Conservation (phyloP, 2,113 vertebrate species). For the Addax nasomaculatus region DNA sequence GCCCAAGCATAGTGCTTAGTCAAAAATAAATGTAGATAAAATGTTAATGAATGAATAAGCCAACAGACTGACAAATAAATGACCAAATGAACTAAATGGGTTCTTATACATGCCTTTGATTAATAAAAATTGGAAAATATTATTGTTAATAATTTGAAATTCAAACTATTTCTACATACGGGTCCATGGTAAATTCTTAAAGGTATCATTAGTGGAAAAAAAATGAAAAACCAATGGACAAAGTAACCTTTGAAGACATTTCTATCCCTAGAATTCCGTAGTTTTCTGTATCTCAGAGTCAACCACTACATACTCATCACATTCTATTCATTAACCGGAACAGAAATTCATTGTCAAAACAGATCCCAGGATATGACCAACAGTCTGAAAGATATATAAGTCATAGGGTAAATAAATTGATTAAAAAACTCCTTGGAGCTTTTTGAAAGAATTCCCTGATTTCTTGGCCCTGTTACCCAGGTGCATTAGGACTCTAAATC, state of each 20-base stretch:
- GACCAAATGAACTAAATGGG: not conserved
- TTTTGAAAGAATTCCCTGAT: not conserved
- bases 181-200: not conserved
- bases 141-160: not conserved
- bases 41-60: not conserved
- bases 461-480: not conserved
- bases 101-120: not conserved
- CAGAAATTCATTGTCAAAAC: not conserved
- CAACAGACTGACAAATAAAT: not conserved
- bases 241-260: not conserved
- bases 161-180: not conserved
- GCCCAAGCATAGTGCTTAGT: not conserved
- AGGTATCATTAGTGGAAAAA: not conserved
- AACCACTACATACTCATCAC: not conserved
- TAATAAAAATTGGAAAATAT: not conserved
- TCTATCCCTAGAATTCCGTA: not conserved
- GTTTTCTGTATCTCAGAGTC: not conserved
- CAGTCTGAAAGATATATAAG: not conserved
- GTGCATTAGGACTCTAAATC: not conserved
- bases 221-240: not conserved
- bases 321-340: not conserved
- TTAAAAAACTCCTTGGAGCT: not conserved
- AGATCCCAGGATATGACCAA: not conserved
- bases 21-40: not conserved
- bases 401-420: not conserved